Conservation (phyloP, 2,113 vertebrate genomes). For the Strix aluco region DNA sequence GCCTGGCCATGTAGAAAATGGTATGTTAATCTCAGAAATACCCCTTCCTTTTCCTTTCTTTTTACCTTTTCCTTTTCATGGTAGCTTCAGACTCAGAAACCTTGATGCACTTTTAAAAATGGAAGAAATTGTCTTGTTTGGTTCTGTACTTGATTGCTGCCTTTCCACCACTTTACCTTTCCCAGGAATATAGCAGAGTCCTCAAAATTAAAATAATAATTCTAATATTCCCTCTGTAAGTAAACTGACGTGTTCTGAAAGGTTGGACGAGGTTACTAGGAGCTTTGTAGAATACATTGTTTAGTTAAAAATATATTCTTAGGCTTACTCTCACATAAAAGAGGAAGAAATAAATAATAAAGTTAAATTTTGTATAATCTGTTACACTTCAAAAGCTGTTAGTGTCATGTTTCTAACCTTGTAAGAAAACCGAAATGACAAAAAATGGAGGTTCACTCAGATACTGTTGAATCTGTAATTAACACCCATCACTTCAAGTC, state of each 20-base stretch:
- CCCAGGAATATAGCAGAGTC: background rate
- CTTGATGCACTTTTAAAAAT: background rate
- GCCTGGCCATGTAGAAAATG: background rate
- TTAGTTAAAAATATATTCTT: background rate
- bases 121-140: background rate
- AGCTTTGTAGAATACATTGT: background rate
- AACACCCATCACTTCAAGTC: background rate
- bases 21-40: background rate
- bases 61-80: background rate
- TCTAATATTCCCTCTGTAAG: background rate
- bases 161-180: background rate
- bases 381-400: background rate
- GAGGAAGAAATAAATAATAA: background rate
- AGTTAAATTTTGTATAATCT: background rate
- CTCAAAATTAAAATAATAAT: background rate
- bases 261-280: background rate
- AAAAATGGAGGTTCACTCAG: background rate
- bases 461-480: background rate
- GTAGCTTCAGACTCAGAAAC: background rate
- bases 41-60: background rate
- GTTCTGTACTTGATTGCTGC: background rate
- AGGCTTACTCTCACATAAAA: background rate
- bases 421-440: background rate
- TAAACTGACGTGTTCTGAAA: background rate
- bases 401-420: background rate